Conservation (phyloP, 1,140 invertebrate species). For the Penaeus japonicus region DNA sequence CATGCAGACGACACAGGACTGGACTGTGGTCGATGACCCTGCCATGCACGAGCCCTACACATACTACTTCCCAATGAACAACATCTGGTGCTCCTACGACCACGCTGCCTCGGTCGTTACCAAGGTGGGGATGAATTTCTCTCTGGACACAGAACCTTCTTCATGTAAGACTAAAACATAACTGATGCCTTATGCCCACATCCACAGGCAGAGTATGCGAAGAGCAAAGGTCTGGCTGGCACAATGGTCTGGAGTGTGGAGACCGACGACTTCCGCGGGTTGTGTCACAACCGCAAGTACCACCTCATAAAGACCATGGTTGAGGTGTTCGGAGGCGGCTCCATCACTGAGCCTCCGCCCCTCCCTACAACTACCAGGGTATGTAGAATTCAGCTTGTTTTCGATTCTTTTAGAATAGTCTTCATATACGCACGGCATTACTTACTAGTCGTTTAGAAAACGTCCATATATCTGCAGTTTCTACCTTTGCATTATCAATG, state of each 20-base stretch:
- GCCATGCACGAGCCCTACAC: not conserved
- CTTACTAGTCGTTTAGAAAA: too few species aligned
- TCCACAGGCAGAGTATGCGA: slow-evolving; percentile 67
- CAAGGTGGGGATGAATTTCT: slow-evolving; percentile 14
- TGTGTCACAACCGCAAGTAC: slow-evolving; percentile 64
- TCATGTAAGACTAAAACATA: too few species aligned
- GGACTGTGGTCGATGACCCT: slow-evolving; percentile 10
- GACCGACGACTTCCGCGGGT: slow-evolving; percentile 74
- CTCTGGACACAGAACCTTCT: too few species aligned
- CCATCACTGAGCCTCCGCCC: not conserved
- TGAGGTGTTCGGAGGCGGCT: not conserved
- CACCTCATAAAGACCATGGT: slow-evolving; percentile 36
- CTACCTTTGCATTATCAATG: too few species aligned
- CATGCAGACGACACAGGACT: slow-evolving; percentile 50
- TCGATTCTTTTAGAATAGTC: not conserved
- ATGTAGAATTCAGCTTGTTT: not conserved
- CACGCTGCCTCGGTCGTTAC: slow-evolving; percentile 42
- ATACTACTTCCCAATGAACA: not conserved
- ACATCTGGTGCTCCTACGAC: slow-evolving; percentile 57
- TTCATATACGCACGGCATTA: too few species aligned
- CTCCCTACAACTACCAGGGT: not conserved
- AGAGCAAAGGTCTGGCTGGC: slow-evolving; percentile 68
- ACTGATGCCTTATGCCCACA: not conserved
- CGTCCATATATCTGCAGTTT: too few species aligned
- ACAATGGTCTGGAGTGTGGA: slow-evolving; percentile 78